Evolutionary conservation across 2,888 invertebrate species (phyloP), one percentile per base, ranked within the genome.

Genomic region (Fragum whitleyi): DNA sequence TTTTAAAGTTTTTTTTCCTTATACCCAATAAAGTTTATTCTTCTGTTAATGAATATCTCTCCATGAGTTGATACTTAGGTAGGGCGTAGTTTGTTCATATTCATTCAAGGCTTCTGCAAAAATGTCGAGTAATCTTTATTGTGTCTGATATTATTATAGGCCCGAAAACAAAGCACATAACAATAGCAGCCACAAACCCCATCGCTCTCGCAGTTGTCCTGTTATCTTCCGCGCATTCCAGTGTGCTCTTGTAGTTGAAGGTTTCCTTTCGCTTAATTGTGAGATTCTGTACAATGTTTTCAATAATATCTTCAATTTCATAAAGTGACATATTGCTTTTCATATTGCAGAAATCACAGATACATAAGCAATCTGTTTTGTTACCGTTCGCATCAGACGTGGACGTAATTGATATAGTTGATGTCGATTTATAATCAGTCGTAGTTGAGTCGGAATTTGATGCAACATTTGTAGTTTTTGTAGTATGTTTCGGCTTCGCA

Each of bases 161-260:
- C 6, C 32, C 62, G 28, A 62, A 62, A 0, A 62, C 62, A 32
- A 32, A 62, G 36, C 62, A 62, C 62, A 62, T 62, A n/a, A 62
- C 62, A 32, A 62, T 62, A 21, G 32, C 36, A 14, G 62, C 62
- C 1, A 62, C 62, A 32, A 32, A 7, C n/a, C 62, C 62, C 62
- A 62, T 32, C 21, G 62, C 62, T 9, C 62, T 29, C 36, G 62
- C 32, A 16, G 62, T 32, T 28, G 32, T 19, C 32, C 62, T 29
- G 36, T 62, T 21, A 32, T 62, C 62, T 36, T 62, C 32, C n/a
- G 36, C n/a, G 32, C 62, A 62, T 21, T 28, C 62, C 36, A 62
- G 9, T 19, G n/a, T 62, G 21, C 32, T 62, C 36, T 62, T 62
- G 28, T 28, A 62, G n/a, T 36, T 32, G 28, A 19, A 62, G 3